A percentile compares a stretch with the other conserved stretches of the same genome.
These are phyloP conservation scores for Crotalus adamanteus DNA, from an alignment of 2,797 vertebrate species.

Conservation along the genomic window DNA sequence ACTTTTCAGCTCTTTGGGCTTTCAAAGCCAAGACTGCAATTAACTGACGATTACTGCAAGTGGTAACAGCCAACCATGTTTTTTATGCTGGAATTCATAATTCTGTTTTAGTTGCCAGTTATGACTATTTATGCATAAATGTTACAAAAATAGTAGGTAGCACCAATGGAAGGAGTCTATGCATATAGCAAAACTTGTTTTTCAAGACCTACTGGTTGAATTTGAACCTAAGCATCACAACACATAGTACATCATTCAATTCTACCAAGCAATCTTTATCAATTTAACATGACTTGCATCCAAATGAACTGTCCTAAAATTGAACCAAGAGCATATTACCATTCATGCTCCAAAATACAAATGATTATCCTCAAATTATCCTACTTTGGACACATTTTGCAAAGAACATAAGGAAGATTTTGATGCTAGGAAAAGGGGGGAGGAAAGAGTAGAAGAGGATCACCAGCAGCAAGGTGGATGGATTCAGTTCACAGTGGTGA, in stretches of 20 bases:
- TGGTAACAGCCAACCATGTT: constrained; percentile 19
- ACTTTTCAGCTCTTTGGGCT: constrained; percentile 1
- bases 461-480: neutral
- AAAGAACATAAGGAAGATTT: neutral
- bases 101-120: constrained; percentile 7
- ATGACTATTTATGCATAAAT: constrained; percentile 11
- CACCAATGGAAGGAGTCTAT: neutral
- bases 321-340: neutral
- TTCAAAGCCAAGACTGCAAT: constrained; percentile 10
- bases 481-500: neutral
- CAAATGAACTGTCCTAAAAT: neutral
- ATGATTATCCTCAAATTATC: neutral
- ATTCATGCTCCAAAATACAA: neutral
- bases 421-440: neutral
- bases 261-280: neutral
- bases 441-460: neutral
- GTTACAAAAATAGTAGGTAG: constrained; percentile 31
- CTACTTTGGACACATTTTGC: neutral
- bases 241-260: neutral
- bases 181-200: neutral
- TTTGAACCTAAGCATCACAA: neutral
- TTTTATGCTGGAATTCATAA: constrained; percentile 47
- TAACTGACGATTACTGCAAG: constrained; percentile 19
- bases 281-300: neutral
- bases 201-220: neutral